Evolutionary conservation across 2,797 vertebrate genomes (phyloP), one percentile per base, ranked within the genome.

Genomic region (Selene dorsalis): DNA sequence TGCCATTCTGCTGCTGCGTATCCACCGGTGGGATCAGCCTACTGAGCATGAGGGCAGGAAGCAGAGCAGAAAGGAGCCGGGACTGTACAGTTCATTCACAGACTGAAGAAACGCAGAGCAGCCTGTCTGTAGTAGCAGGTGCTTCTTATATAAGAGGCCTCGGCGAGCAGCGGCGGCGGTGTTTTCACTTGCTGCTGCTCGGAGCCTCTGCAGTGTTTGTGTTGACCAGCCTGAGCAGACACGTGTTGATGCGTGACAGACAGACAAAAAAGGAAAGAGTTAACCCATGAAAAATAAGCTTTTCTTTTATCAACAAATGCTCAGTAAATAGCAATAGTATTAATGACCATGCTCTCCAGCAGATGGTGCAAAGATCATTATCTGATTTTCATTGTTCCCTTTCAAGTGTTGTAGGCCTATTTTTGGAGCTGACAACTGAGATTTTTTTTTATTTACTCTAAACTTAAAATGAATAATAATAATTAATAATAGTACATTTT

Each of bases 11-110:
- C 86, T 58, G 77, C 32, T 35, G 32, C 88, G 75, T 81, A 84
- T 74, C 84, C 88, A 91, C 66, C 87, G 88, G 74, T 47, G 78
- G 79, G 73, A 90, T 86, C 84, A 87, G 85, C 92, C 92, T 91
- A 82, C 72, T 86, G 87, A 89, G 86, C 76, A 67, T 92, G 87
- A 87, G 77, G 80, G 57, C 68, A 39, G 80, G 78, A 88, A 83
- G 84, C 61, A 48, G 79, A 75, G 80, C 41, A 62, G 73, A 83
- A 20, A 24, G 22, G 66, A 85, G 79, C 45, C 2, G 87, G 82
- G 48, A 35, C 69, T 82, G 86, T 35, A 68, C 64, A 81, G 73
- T 73, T 83, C 79, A 82, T 53, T 8, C 71, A 79, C 66, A 50
- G 84, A 60, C 30, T 69, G 65, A 79, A 73, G 67, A 74, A 77